These are phyloP conservation scores for Gallinago jamesoni DNA, from an alignment of 2,113 vertebrate species.

Conservation along the genomic window DNA sequence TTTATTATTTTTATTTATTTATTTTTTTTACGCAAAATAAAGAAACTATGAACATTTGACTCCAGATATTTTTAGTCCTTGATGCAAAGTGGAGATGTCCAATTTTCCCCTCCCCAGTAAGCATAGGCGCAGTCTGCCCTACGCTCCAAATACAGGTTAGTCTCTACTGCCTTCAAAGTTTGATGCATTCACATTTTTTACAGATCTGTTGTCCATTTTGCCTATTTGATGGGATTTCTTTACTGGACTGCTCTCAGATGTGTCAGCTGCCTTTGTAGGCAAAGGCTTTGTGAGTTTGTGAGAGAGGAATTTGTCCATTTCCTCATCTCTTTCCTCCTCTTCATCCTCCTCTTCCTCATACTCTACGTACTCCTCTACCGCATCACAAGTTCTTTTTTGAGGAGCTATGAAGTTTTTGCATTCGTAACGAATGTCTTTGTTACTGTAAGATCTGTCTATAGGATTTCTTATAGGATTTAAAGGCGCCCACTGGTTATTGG, in stretches of 20 bases:
- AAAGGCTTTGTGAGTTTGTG: slow-evolving; percentile 77
- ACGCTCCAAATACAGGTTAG: slow-evolving; percentile 69
- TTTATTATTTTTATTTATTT: slow-evolving; percentile 82
- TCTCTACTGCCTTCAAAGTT: slow-evolving; percentile 79
- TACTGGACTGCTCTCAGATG: slow-evolving; percentile 71
- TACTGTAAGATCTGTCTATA: slow-evolving; percentile 80
- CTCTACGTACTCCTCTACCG: slow-evolving; percentile 79
- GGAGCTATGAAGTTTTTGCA: slow-evolving; percentile 88
- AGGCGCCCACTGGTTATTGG: slow-evolving; percentile 92
- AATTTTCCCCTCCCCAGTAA: slow-evolving; percentile 41
- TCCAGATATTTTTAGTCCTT: slow-evolving; percentile 70
- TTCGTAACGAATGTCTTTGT: slow-evolving; percentile 84
- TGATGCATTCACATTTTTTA: slow-evolving; percentile 83
- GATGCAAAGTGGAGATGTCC: slow-evolving; percentile 70
- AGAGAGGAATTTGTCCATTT: slow-evolving; percentile 84
- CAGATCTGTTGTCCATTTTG: slow-evolving; percentile 91
- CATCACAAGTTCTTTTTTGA: slow-evolving; percentile 83
- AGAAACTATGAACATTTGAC: slow-evolving; percentile 79
- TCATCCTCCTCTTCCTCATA: slow-evolving; percentile 76
- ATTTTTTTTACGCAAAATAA: slow-evolving; percentile 84
- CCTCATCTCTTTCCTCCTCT: slow-evolving; percentile 79
- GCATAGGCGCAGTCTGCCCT: slow-evolving; percentile 26
- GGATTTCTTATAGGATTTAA: slow-evolving; percentile 83
- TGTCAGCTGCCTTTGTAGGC: slow-evolving; percentile 80
- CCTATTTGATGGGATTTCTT: slow-evolving; percentile 83